These are phyloP conservation scores for Andinoacara biseriatus DNA, from an alignment of 2,113 vertebrate genomes.

Conservation along the genomic window DNA sequence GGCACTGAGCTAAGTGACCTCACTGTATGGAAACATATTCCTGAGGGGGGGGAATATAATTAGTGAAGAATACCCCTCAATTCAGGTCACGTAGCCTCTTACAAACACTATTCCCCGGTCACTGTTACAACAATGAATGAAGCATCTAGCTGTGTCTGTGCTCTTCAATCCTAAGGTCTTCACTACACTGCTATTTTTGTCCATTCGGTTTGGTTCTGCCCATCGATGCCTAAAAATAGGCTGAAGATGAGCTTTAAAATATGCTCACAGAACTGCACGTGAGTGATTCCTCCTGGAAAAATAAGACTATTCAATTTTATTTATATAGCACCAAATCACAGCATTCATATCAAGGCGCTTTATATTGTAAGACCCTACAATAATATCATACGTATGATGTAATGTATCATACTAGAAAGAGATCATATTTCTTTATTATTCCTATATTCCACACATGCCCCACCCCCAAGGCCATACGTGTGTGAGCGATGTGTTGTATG, in stretches of 20 bases:
- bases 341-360: no score
- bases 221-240: neutral
- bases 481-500: no score
- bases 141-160: neutral
- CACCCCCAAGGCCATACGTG: no score
- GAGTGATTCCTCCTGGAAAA: no score
- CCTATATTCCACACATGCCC: no score
- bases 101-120: constrained; percentile 48
- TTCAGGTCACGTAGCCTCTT: constrained; percentile 60
- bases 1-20: constrained; percentile 61
- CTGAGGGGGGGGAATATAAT: constrained; percentile 58
- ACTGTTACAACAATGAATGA: constrained; percentile 32
- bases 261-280: neutral
- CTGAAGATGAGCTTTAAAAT: neutral
- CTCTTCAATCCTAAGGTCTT: neutral
- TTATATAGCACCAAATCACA: no score
- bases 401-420: no score
- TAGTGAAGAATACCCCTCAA: constrained; percentile 67
- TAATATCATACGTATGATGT: no score
- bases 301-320: no score
- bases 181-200: neutral
- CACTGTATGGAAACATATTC: constrained; percentile 62
- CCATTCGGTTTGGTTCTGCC: neutral
- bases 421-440: no score
- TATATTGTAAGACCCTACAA: no score